Evolutionary conservation across 1,140 invertebrate genomes (phyloP).

Genomic region (Globodera ellingtonae): DNA sequence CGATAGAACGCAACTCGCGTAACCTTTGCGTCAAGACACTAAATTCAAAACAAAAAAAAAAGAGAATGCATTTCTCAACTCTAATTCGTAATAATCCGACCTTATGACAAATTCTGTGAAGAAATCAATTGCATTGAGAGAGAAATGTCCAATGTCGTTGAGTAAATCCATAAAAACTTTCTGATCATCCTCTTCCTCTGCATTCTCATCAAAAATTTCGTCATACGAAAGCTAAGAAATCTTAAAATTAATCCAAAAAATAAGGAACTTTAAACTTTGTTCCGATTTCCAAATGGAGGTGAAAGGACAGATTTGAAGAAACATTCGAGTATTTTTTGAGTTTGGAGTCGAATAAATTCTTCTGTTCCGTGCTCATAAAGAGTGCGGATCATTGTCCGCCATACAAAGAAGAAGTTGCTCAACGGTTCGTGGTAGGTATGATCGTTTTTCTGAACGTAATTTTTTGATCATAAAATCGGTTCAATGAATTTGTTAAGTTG

Average conservation of each 20-base stretch:
- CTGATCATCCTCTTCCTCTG: constrained; percentile 31
- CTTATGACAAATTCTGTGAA: constrained; percentile 10
- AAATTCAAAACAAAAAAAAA: constrained; percentile 1
- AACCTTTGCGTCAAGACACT: constrained; percentile 20
- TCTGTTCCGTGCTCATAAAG: neutral
- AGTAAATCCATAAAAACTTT: constrained; percentile 27
- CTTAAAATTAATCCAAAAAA: neutral
- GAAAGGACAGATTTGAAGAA: constrained; percentile 29
- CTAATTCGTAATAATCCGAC: neutral
- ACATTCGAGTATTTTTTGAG: constrained; percentile 20
- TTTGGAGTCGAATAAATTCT: constrained; percentile 12
- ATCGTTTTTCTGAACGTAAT: constrained; percentile 23
- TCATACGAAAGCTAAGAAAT: constrained; percentile 10
- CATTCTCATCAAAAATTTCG: constrained; percentile 36
- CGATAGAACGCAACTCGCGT: neutral
- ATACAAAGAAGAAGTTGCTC: constrained; percentile 25
- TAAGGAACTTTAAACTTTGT: constrained; percentile 4
- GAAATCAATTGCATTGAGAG: constrained; percentile 23
- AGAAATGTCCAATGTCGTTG: constrained; percentile 22
- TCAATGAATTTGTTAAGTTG: neutral
- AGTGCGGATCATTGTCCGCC: constrained; percentile 24
- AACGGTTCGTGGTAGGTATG: constrained; percentile 22
- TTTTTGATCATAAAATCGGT: neutral
- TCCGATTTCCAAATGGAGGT: constrained; percentile 28
- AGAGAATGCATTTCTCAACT: neutral